A percentile compares a stretch with the other conserved stretches of the same genome.
These are phyloP conservation scores for Andrena haemorrhoa DNA, from an alignment of 2,888 invertebrate species.

Conservation along the genomic window DNA sequence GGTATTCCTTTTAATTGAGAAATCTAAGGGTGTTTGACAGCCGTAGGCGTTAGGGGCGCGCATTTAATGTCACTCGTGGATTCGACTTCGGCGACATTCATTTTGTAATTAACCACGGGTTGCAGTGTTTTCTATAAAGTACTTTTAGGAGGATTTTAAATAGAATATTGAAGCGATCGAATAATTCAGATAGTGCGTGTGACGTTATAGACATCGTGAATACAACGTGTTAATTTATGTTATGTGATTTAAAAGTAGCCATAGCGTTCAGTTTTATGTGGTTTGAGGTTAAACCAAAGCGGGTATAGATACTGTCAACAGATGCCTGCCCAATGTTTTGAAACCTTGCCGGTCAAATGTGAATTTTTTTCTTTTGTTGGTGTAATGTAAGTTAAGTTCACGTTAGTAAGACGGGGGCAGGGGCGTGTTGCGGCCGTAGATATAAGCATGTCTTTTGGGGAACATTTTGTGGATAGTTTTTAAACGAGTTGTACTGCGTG, in stretches of 20 bases:
- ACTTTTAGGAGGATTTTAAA: no score
- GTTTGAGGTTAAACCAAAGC: neutral
- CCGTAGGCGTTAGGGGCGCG: neutral
- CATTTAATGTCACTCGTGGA: no score
- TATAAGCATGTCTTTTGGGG: neutral
- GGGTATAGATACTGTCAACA: neutral
- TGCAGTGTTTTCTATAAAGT: no score
- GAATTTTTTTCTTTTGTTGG: neutral
- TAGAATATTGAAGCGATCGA: no score
- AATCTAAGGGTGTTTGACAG: neutral
- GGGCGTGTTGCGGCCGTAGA: neutral
- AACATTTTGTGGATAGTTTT: neutral
- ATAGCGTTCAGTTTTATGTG: no score
- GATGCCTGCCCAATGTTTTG: neutral
- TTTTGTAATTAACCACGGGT: no score
- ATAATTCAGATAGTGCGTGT: no score
- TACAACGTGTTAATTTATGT: no score
- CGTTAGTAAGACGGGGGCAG: neutral
- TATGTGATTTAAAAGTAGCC: no score
- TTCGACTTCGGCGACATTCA: no score
- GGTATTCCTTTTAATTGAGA: constrained; percentile 35
- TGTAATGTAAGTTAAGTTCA: neutral
- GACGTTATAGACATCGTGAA: no score
- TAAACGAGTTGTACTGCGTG: neutral
- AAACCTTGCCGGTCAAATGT: neutral